Evolutionary conservation across 30 jellyfish, hydroid and myxozoan genomes (phyloP), one percentile per base, ranked within the genome.

Genomic region (Euphysa ruthae): DNA sequence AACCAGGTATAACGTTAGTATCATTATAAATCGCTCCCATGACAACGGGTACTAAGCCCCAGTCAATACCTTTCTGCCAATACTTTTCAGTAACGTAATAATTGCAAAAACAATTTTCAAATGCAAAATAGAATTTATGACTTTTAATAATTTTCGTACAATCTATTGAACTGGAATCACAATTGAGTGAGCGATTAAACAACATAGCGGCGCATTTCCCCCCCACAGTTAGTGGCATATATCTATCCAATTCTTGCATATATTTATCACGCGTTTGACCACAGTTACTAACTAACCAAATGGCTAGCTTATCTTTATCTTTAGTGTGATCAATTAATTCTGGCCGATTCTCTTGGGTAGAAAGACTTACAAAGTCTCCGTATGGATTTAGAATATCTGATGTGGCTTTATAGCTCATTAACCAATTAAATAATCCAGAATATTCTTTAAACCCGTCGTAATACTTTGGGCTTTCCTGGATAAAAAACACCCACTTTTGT

Each of bases 271-370:
- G 66, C 35, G 18, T n/a, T 20, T 27, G 62, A 4, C 87, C 87
- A 61, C 93, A 79, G 38, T 79, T 66, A 19, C 83, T 62, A 24
- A 70, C 79, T 8, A 69, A 63, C 93, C 93, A 79, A n/a, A 58
- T 21, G 4, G 43, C 86, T 13, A 73, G 21, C 26, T 58, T 42
- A 42, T 58, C 71, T 27, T 66, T 77, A 13, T 56, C 77, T 42
- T 49, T 58, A 4, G 83, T 82, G 56, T 77, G 66, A 51, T 77
- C 49, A 1, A 34, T 55, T 6, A n/a, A n/a, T 25, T 35, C 14
- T 4, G 68, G 82, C 4, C 6, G 34, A 23, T 56, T 43, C 16
- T 68, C 71, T 22, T 30, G 23, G 3, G 66, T n/a, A 0, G 55
- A 66, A 3, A 66, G 32, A 43, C 50, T 28, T 0, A 12, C 26